phyloP scores from a whole-genome alignment of 64 coral and sea anemone genomes.

The Trachythela sp. region DNA sequence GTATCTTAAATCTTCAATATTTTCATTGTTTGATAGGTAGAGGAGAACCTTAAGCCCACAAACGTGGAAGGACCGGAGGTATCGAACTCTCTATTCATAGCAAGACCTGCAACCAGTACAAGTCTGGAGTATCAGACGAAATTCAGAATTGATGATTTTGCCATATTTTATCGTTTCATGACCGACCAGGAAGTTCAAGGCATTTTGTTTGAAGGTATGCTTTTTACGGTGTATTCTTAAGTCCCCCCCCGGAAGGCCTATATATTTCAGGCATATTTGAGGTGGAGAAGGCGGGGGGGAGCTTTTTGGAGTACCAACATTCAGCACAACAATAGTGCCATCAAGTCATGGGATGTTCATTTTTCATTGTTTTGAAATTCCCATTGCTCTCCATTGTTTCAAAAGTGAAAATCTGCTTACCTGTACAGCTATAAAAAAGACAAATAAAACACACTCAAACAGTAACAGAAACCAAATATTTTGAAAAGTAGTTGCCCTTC shows the following conservation, averaged over 20 bases:
- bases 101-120: not conserved
- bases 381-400: no score
- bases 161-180: not conserved
- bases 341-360: no score
- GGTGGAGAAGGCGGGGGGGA: not conserved
- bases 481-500: no score
- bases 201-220: not conserved
- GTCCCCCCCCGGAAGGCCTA: not conserved
- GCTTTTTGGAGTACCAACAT: not conserved
- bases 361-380: no score
- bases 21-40: not conserved
- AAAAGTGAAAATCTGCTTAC: no score
- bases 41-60: not conserved
- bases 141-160: not conserved
- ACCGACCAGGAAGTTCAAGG: conserved; percentile 13
- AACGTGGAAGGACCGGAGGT: not conserved
- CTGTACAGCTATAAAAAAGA: no score
- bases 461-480: no score
- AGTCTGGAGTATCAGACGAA: conserved; percentile 7
- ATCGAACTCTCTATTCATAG: not conserved
- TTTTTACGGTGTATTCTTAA: not conserved
- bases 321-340: no score
- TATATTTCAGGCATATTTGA: not conserved
- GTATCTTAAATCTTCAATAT: no score
- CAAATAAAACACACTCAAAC: no score